Percentiles rank a stretch among this genome's conserved stretches.
Conservation (phyloP, 2,797 vertebrate species). For the Sebastes steindachneri region DNA sequence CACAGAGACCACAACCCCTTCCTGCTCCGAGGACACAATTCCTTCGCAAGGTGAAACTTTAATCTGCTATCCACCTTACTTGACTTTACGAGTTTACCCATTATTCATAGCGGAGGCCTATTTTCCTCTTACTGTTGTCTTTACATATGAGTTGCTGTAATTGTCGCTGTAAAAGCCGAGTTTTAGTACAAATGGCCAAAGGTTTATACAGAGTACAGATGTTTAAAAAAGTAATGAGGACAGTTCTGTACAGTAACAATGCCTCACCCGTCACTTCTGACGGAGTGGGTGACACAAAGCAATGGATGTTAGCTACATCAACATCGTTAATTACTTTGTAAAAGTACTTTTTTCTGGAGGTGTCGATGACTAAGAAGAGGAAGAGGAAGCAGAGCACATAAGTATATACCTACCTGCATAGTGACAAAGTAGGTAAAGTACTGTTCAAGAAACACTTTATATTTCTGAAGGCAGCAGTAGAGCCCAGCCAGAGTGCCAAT, state of each 20-base stretch:
- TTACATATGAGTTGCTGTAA: not conserved
- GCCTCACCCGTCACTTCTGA: not conserved
- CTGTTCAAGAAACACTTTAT: not conserved
- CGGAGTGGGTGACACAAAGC: not conserved
- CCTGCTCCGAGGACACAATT: slow-evolving; percentile 97
- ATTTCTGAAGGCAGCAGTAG: not conserved
- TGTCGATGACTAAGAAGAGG: too few species aligned
- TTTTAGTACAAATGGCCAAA: not conserved
- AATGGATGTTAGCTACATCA: not conserved
- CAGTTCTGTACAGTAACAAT: not conserved
- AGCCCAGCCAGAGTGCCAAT: not conserved
- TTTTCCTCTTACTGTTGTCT: not conserved
- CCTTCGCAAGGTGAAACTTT: slow-evolving; percentile 91
- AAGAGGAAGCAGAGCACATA: not conserved
- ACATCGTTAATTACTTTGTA: not conserved
- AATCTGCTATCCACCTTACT: not conserved
- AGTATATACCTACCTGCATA: not conserved
- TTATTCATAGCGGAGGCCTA: not conserved
- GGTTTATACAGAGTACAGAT: not conserved
- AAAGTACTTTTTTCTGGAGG: not conserved
- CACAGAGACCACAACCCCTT: slow-evolving; percentile 95
- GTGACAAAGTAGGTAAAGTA: too few species aligned
- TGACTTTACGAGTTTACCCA: not conserved
- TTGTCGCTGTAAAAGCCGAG: not conserved
- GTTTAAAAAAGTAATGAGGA: not conserved